Conservation (phyloP, 2,113 vertebrate genomes). For the Crypturellus undulatus region DNA sequence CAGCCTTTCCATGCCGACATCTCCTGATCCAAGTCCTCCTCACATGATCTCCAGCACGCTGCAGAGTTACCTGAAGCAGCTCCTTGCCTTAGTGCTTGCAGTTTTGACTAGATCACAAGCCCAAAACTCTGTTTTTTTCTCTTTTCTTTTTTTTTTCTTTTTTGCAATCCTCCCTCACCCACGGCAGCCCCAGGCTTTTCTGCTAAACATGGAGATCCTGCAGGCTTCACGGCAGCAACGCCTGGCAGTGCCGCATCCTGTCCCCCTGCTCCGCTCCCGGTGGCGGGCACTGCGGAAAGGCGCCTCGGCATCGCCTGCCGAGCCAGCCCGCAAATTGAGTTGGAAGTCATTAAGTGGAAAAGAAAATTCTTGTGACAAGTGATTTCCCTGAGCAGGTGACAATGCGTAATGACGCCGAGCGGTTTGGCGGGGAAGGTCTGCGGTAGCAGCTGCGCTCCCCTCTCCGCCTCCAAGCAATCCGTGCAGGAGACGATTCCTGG, state of each 20-base stretch:
- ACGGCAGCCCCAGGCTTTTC: background rate
- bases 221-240: too few species aligned
- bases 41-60: constrained; percentile 41
- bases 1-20: constrained; percentile 8
- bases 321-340: constrained; percentile 62
- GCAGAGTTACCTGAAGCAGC: constrained; percentile 57
- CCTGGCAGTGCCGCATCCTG: too few species aligned
- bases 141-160: too few species aligned
- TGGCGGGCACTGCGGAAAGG: background rate
- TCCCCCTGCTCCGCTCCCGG: too few species aligned
- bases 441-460: constrained; percentile 53
- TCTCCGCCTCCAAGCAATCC: background rate
- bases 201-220: background rate
- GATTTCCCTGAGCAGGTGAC: constrained; percentile 74
- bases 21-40: constrained; percentile 51
- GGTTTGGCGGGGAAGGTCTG: constrained; percentile 59
- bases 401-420: constrained; percentile 44
- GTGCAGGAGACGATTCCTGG: background rate
- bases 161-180: background rate
- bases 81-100: constrained; percentile 65
- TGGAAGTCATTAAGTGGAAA: constrained; percentile 73
- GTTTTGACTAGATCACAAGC: background rate
- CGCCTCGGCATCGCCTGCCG: constrained; percentile 15
- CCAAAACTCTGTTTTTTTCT: too few species aligned
- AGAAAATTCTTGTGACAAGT: constrained; percentile 74